phyloP scores from a whole-genome alignment of 2,888 invertebrate genomes.

The Agonum fuliginosum region DNA sequence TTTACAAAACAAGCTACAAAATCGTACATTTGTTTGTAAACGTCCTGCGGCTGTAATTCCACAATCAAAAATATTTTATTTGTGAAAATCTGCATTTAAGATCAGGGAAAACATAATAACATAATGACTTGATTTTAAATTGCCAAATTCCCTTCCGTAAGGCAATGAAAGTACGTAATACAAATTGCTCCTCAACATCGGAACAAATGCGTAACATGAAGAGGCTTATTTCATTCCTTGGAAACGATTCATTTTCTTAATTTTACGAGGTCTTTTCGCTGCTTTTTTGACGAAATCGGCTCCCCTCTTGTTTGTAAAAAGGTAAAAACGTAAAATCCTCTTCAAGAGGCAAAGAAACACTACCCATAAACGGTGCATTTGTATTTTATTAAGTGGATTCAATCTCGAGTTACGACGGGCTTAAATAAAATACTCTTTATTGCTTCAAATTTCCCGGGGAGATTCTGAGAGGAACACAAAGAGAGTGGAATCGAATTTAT shows the following conservation, averaged over 20 bases:
- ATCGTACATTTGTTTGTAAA: no score
- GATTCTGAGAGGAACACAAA: not conserved
- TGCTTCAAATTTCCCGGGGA: constrained; percentile 26
- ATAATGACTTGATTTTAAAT: no score
- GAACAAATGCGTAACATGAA: not conserved
- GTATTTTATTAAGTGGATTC: constrained; percentile 43
- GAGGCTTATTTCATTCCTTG: not conserved
- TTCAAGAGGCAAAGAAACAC: not conserved
- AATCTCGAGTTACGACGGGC: constrained; percentile 34
- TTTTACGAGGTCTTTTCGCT: constrained; percentile 3
- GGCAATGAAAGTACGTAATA: no score
- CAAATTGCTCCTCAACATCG: not conserved
- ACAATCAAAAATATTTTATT: no score
- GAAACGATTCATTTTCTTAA: constrained; percentile 26
- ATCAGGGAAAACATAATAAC: no score
- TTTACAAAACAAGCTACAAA: no score
- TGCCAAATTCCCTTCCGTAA: not conserved
- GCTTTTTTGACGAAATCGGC: constrained; percentile 4
- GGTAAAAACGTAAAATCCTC: constrained; percentile 24
- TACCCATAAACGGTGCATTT: constrained; percentile 21
- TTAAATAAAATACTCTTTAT: constrained; percentile 40
- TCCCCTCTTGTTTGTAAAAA: constrained; percentile 33
- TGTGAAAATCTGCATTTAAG: no score
- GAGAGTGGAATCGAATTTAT: constrained; percentile 24
- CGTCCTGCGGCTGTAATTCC: no score